These are phyloP conservation scores for Crossaster papposus DNA, from an alignment of 53 echinoderm and acorn worm genomes.

Conservation along the genomic window DNA sequence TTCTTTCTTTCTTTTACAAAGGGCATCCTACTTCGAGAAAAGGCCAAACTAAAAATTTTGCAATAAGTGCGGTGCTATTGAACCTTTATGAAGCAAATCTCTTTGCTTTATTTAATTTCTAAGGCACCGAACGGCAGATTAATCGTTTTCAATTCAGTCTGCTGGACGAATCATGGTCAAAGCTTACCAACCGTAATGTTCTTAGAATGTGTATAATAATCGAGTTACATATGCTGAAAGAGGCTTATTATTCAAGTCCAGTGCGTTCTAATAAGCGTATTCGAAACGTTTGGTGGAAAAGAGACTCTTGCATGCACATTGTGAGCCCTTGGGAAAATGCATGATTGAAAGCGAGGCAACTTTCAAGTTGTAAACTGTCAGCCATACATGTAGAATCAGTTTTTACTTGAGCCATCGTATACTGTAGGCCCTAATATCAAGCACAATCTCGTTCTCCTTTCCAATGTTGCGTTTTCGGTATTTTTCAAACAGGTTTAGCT, in stretches of 20 bases:
- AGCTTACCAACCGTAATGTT: background rate
- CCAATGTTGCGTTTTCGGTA: no score
- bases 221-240: slow-evolving; percentile 14
- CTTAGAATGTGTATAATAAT: slow-evolving; percentile 15
- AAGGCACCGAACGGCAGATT: background rate
- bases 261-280: background rate
- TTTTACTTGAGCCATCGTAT: no score
- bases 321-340: no score
- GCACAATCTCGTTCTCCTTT: no score
- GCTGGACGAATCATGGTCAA: background rate
- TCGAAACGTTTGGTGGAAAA: background rate
- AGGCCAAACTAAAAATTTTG: background rate
- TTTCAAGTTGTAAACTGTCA: no score
- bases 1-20: no score
- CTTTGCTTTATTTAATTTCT: background rate
- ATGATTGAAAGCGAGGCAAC: no score
- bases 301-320: background rate
- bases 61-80: background rate
- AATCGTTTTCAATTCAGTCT: slow-evolving; percentile 2
- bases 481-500: no score
- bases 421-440: no score
- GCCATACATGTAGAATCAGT: no score
- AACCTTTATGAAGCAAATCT: background rate
- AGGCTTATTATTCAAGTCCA: slow-evolving; percentile 14
- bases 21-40: no score